Evolutionary conservation across 2,113 vertebrate species (phyloP).

Genomic region (Tautogolabrus adspersus): DNA sequence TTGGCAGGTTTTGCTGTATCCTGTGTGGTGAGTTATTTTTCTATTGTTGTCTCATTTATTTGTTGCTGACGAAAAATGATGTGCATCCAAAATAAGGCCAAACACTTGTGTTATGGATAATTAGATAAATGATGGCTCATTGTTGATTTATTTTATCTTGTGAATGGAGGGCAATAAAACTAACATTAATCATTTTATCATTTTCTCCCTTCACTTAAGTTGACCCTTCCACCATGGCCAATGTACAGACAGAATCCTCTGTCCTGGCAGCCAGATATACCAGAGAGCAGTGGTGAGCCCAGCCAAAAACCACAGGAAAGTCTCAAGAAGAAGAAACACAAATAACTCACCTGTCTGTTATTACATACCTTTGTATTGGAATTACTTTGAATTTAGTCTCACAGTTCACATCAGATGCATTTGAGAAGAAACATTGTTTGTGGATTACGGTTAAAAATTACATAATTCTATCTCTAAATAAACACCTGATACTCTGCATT

Average conservation of each 20-base stretch:
- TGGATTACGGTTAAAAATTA: slow-evolving; percentile 32
- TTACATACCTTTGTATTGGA: slow-evolving; percentile 49
- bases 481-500: slow-evolving; percentile 42
- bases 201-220: slow-evolving; percentile 74
- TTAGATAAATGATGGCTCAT: too few species aligned
- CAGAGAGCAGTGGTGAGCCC: slow-evolving; percentile 83
- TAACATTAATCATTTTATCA: background rate
- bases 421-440: slow-evolving; percentile 38
- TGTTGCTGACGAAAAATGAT: too few species aligned
- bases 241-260: slow-evolving; percentile 93
- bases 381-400: slow-evolving; percentile 10
- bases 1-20: slow-evolving; percentile 93
- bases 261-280: slow-evolving; percentile 90
- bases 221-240: slow-evolving; percentile 96
- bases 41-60: too few species aligned
- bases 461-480: slow-evolving; percentile 30
- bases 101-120: too few species aligned
- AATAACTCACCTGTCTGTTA: slow-evolving; percentile 78
- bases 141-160: too few species aligned
- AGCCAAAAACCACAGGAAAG: slow-evolving; percentile 89
- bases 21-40: slow-evolving; percentile 88
- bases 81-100: too few species aligned
- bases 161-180: too few species aligned
- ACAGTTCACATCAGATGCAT: slow-evolving; percentile 15
- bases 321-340: slow-evolving; percentile 94